phyloP scores from a whole-genome alignment of 2,113 vertebrate species.

The Hippocampus barbouri region DNA sequence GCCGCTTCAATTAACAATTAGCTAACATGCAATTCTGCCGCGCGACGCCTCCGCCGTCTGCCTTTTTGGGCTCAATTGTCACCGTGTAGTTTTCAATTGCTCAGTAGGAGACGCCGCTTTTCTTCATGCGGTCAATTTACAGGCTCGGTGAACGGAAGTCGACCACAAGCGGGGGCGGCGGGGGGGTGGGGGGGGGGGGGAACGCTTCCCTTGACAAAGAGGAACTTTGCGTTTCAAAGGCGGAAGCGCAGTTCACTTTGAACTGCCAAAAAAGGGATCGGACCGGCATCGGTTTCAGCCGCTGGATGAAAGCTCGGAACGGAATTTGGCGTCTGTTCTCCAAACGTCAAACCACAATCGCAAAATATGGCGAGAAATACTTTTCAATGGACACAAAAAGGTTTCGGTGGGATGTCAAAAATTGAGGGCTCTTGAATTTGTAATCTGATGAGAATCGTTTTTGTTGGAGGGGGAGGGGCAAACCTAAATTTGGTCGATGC shows the following conservation, averaged over 20 bases:
- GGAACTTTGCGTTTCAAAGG: neutral
- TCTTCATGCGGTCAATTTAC: slow-evolving; percentile 73
- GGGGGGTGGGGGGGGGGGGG: neutral
- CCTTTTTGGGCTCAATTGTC: slow-evolving; percentile 82
- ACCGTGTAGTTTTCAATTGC: slow-evolving; percentile 85
- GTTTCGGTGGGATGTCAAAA: too few relatives aligned
- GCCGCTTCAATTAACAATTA: slow-evolving; percentile 99
- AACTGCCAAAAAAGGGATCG: too few relatives aligned
- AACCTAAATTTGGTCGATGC: too few relatives aligned
- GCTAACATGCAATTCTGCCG: slow-evolving; percentile 99
- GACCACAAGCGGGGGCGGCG: slow-evolving; percentile 8
- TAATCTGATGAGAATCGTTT: too few relatives aligned
- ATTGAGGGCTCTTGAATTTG: too few relatives aligned
- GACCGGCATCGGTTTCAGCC: too few relatives aligned
- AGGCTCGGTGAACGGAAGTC: slow-evolving; percentile 55
- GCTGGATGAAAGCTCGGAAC: too few relatives aligned
- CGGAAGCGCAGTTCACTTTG: neutral
- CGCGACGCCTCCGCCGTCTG: slow-evolving; percentile 79
- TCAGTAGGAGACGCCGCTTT: slow-evolving; percentile 81
- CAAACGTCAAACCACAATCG: too few relatives aligned
- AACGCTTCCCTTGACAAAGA: neutral
- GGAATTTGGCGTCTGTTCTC: too few relatives aligned
- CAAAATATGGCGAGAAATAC: too few relatives aligned
- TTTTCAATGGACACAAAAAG: slow-evolving; percentile 34
- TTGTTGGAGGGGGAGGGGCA: too few relatives aligned